phyloP scores from a whole-genome alignment of 2,888 invertebrate species.

The Baccha elongata region DNA sequence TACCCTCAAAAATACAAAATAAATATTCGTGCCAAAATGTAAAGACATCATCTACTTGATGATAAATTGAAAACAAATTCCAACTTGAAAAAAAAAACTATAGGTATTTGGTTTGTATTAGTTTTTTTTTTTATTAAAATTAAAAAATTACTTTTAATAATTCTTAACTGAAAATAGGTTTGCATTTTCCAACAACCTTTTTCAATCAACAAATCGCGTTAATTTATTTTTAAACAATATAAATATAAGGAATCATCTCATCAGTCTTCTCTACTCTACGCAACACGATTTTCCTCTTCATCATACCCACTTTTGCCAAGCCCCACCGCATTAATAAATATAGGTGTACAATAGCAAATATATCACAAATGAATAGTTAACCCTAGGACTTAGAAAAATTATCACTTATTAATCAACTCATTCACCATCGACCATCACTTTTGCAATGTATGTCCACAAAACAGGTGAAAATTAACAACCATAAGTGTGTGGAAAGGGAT shows the following conservation, averaged over 20 bases:
- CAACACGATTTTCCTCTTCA: background rate
- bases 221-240: background rate
- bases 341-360: background rate
- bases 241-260: background rate
- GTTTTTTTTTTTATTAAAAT: too few species aligned
- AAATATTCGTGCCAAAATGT: too few species aligned
- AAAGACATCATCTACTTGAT: too few species aligned
- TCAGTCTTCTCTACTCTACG: background rate
- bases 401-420: slow-evolving; percentile 34
- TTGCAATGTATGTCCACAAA: slow-evolving; percentile 40
- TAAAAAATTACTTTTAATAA: too few species aligned
- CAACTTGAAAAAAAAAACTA: too few species aligned
- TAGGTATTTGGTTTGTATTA: too few species aligned
- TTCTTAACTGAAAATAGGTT: too few species aligned
- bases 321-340: background rate
- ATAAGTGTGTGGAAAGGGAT: slow-evolving; percentile 43
- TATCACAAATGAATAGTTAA: background rate
- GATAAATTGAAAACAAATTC: too few species aligned
- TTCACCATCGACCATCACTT: slow-evolving; percentile 39
- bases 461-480: slow-evolving; percentile 49
- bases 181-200: background rate
- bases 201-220: too few species aligned
- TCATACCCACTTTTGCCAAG: background rate
- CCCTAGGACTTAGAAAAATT: background rate
- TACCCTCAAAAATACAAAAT: too few species aligned